Conservation (phyloP, 2,888 invertebrate genomes). For the Hemithea aestivaria region DNA sequence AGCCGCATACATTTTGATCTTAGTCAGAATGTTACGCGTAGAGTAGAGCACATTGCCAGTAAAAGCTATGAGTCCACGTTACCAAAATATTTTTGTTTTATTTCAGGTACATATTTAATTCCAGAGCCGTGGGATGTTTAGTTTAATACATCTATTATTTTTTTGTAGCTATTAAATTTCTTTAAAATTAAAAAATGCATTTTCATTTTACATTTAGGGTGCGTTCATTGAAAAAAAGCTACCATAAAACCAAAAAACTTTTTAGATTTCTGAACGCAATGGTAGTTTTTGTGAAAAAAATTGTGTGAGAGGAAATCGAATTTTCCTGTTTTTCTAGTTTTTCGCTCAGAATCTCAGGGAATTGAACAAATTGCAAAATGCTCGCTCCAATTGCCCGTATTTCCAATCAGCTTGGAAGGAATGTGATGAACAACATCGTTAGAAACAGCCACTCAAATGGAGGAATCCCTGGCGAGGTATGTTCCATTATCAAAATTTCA, state of each 20-base stretch:
- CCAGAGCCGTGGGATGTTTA: slow-evolving; percentile 1
- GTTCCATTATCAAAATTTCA: slow-evolving; percentile 43
- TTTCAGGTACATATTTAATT: slow-evolving; percentile 15
- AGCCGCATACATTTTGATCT: too few species aligned
- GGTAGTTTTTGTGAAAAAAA: slow-evolving; percentile 43
- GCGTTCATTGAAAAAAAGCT: slow-evolving; percentile 43
- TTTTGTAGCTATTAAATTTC: slow-evolving; percentile 21
- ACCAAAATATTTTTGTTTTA: slow-evolving; percentile 5
- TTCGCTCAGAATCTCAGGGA: slow-evolving; percentile 16
- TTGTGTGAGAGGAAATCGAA: slow-evolving; percentile 32
- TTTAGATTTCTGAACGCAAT: slow-evolving; percentile 39
- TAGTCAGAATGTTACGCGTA: too few species aligned
- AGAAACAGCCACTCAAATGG: slow-evolving; percentile 63
- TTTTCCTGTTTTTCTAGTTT: slow-evolving; percentile 32
- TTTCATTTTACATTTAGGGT: slow-evolving; percentile 32
- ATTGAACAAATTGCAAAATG: slow-evolving; percentile 58
- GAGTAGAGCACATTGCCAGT: too few species aligned
- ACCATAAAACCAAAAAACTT: slow-evolving; percentile 22
- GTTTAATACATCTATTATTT: slow-evolving; percentile 11
- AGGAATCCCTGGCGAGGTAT: slow-evolving; percentile 71
- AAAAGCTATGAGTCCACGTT: too few species aligned
- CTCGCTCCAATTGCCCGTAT: slow-evolving; percentile 59
- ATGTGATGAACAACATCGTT: slow-evolving; percentile 63
- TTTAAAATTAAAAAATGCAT: slow-evolving; percentile 12
- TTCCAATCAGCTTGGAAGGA: slow-evolving; percentile 61